Conservation (phyloP, 2,113 vertebrate genomes). For the Epinephelus moara region DNA sequence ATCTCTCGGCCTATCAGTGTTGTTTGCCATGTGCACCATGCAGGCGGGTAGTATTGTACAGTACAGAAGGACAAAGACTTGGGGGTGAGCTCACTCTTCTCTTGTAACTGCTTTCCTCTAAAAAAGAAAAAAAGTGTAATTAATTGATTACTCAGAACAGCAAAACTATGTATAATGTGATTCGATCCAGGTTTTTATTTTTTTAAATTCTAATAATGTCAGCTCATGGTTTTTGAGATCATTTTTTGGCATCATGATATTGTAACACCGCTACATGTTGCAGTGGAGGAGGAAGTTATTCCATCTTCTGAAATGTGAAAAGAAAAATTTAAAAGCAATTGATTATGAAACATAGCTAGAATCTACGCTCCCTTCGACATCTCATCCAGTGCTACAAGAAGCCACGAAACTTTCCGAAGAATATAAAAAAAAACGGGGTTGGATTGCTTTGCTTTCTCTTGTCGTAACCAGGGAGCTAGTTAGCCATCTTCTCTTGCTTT, state of each 20-base stretch:
- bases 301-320: conserved; percentile 74
- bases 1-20: conserved; percentile 85
- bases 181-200: conserved; percentile 70
- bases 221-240: conserved; percentile 48
- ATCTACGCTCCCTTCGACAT: conserved; percentile 29
- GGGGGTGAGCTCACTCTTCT: conserved; percentile 66
- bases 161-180: conserved; percentile 74
- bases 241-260: conserved; percentile 63
- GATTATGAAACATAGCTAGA: conserved; percentile 44
- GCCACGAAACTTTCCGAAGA: conserved; percentile 4
- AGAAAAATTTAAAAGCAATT: conserved; percentile 43
- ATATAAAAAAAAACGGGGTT: neutral
- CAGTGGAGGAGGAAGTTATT: conserved; percentile 59
- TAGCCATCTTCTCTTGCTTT: conserved; percentile 49
- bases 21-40: conserved; percentile 80
- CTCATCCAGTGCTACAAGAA: conserved; percentile 39
- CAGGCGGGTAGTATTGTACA: conserved; percentile 85
- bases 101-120: conserved; percentile 72
- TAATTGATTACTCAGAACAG: conserved; percentile 67
- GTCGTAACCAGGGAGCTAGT: conserved; percentile 55
- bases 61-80: conserved; percentile 82
- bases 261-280: conserved; percentile 64
- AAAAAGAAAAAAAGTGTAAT: conserved; percentile 55
- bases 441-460: conserved; percentile 52
- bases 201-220: conserved; percentile 50